These are phyloP conservation scores for Podabrus alpinus DNA, from an alignment of 2,888 invertebrate species.

Conservation along the genomic window DNA sequence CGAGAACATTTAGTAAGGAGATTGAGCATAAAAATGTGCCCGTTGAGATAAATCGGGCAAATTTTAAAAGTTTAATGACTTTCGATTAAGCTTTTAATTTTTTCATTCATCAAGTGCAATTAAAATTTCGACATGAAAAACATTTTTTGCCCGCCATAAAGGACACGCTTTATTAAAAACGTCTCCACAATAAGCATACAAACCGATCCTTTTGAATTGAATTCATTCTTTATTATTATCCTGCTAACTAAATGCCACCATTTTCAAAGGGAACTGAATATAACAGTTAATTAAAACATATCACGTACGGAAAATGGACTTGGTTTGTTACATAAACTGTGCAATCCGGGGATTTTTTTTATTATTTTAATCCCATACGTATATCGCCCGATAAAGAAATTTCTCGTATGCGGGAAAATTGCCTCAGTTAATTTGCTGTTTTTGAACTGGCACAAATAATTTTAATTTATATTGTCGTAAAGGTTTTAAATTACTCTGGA, in stretches of 20 bases:
- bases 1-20: constrained; percentile 30
- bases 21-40: constrained; percentile 12
- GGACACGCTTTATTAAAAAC: constrained; percentile 20
- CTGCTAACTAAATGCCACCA: constrained; percentile 19
- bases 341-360: constrained; percentile 21
- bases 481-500: background rate
- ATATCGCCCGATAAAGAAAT: constrained; percentile 19
- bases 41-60: constrained; percentile 6
- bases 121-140: background rate
- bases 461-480: constrained; percentile 2
- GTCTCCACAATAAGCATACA: constrained; percentile 16
- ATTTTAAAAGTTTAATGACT: background rate
- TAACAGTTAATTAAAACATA: constrained; percentile 30
- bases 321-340: constrained; percentile 17
- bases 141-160: background rate
- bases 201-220: constrained; percentile 22
- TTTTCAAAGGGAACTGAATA: constrained; percentile 29
- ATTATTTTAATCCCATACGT: constrained; percentile 26
- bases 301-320: constrained; percentile 25
- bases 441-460: constrained; percentile 2
- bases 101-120: background rate
- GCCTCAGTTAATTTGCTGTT: constrained; percentile 9
- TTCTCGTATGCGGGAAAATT: constrained; percentile 17
- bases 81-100: background rate
- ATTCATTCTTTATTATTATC: constrained; percentile 27